These are phyloP conservation scores for Heliconius hermathena DNA, from an alignment of 1,140 invertebrate genomes.

Conservation along the genomic window DNA sequence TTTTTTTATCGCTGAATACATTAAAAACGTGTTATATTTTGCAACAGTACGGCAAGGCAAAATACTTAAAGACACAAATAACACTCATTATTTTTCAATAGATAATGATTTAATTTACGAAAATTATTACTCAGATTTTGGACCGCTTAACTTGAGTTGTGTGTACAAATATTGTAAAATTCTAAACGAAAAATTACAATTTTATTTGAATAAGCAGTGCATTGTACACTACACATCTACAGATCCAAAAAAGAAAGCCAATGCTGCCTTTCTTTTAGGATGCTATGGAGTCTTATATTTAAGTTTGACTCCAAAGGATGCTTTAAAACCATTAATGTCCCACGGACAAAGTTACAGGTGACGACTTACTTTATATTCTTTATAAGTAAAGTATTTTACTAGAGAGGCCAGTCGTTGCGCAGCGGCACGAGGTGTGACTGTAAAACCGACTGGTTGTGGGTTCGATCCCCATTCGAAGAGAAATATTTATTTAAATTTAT, in stretches of 20 bases:
- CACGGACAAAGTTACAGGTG: conserved; percentile 83
- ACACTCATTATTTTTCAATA: conserved; percentile 94
- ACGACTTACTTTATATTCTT: conserved; percentile 19
- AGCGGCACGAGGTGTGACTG: too few species aligned
- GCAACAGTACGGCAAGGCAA: conserved; percentile 67
- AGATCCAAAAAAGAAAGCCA: conserved; percentile 87
- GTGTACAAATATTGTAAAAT: conserved; percentile 96
- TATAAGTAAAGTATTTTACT: background rate
- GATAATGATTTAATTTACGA: conserved; percentile 96
- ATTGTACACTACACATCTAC: conserved; percentile 89
- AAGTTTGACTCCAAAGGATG: conserved; percentile 92
- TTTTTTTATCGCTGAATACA: conserved; percentile 72
- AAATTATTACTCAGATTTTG: conserved; percentile 98
- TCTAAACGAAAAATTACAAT: conserved; percentile 85
- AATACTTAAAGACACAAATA: conserved; percentile 87
- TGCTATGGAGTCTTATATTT: conserved; percentile 95
- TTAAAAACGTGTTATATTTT: conserved; percentile 76
- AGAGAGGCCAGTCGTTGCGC: too few species aligned
- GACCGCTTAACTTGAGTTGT: conserved; percentile 97
- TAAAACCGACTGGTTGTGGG: too few species aligned
- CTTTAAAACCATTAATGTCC: conserved; percentile 87
- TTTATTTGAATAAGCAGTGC: conserved; percentile 63
- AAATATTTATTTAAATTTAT: too few species aligned
- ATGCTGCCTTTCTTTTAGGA: conserved; percentile 93
- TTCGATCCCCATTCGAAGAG: too few species aligned